Conservation (phyloP, 1,140 invertebrate genomes). For the Globodera rostochiensis region DNA sequence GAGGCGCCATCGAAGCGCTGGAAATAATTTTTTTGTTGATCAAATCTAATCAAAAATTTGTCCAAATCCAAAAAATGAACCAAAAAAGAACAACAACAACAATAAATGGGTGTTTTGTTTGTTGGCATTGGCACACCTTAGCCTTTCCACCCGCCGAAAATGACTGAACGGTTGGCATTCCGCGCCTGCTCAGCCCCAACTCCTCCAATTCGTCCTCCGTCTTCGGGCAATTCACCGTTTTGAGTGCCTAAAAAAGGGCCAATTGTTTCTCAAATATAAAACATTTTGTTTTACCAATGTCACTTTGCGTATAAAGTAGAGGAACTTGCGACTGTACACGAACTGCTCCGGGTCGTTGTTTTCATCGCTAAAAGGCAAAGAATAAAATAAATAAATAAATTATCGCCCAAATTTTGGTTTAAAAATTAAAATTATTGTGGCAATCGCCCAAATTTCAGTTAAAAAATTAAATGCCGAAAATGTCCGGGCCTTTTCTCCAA, state of each 20-base stretch:
- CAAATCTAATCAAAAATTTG: slow-evolving; percentile 13
- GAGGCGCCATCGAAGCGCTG: slow-evolving; percentile 12
- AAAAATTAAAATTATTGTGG: too few species aligned
- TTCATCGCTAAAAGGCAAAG: slow-evolving; percentile 10
- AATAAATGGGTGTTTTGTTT: too few species aligned
- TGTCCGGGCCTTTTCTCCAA: not conserved
- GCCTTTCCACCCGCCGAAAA: slow-evolving; percentile 4
- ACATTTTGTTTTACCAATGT: slow-evolving; percentile 19
- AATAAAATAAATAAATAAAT: too few species aligned
- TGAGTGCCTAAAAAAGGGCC: slow-evolving; percentile 26
- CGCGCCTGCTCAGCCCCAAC: slow-evolving; percentile 23
- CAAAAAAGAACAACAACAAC: too few species aligned
- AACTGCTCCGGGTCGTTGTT: slow-evolving; percentile 11
- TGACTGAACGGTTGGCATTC: slow-evolving; percentile 22
- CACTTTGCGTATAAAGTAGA: slow-evolving; percentile 30
- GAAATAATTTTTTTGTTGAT: slow-evolving; percentile 6
- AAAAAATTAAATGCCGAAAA: not conserved
- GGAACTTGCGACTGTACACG: slow-evolving; percentile 31
- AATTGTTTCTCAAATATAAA: not conserved
- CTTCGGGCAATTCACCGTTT: slow-evolving; percentile 31
- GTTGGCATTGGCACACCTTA: slow-evolving; percentile 12
- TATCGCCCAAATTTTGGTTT: too few species aligned
- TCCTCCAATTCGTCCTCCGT: slow-evolving; percentile 31
- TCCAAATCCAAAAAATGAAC: not conserved
- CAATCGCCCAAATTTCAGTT: not conserved